A percentile compares a stretch with the other conserved stretches of the same genome.
phyloP scores from a whole-genome alignment of 2,113 vertebrate species.

The Prionailurus viverrinus region DNA sequence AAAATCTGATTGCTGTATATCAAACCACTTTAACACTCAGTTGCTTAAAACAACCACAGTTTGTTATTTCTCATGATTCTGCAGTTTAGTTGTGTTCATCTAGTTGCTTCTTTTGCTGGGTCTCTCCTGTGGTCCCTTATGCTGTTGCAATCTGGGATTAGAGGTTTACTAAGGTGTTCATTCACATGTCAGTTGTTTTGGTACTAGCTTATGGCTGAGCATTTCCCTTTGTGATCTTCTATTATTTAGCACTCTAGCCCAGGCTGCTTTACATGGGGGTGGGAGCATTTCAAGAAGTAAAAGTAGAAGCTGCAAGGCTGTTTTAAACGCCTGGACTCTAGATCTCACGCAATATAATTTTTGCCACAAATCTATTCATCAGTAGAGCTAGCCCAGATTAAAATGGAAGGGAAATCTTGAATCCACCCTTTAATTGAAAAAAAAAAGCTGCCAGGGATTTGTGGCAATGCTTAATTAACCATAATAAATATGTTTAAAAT shows the following conservation, averaged over 20 bases:
- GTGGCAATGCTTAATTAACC: not conserved
- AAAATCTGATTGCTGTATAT: not conserved
- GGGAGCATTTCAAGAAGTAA: not conserved
- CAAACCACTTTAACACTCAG: not conserved
- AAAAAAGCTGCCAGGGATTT: not conserved
- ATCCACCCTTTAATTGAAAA: not conserved
- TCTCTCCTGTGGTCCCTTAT: not conserved
- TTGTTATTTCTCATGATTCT: not conserved
- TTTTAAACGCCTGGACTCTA: not conserved
- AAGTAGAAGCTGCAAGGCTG: rapidly evolving
- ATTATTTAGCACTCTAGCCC: not conserved
- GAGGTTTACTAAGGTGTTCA: not conserved
- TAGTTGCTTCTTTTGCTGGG: not conserved
- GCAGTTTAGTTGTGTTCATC: not conserved
- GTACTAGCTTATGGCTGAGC: not conserved
- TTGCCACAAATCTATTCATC: not conserved
- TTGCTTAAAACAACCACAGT: not conserved
- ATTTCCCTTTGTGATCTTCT: not conserved
- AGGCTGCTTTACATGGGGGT: not conserved
- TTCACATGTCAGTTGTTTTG: not conserved
- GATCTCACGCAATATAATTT: not conserved
- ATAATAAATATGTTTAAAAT: not conserved
- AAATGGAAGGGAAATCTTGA: not conserved
- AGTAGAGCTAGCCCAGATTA: not conserved
- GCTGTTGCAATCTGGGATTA: not conserved